phyloP scores from a whole-genome alignment of 2,888 invertebrate species.

The Alentia gelatinosa region DNA sequence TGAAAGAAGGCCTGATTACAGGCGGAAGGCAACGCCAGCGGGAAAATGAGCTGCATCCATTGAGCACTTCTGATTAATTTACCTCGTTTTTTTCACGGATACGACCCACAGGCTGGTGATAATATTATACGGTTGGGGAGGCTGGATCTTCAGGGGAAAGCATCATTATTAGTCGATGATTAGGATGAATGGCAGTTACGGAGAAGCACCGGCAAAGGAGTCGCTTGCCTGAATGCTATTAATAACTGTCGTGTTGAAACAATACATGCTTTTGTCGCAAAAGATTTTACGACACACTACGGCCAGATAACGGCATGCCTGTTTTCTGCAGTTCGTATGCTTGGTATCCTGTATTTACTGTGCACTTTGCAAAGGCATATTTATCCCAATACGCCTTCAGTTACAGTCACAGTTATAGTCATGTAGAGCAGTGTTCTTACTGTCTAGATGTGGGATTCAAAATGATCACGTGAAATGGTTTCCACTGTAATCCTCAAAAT shows the following conservation, averaged over 20 bases:
- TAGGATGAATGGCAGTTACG: not conserved
- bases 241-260: not conserved
- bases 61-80: not conserved
- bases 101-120: not conserved
- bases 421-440: no score
- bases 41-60: not conserved
- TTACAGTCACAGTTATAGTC: no score
- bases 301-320: no score
- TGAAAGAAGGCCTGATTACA: conserved; percentile 1
- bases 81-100: not conserved
- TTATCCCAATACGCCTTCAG: no score
- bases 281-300: no score
- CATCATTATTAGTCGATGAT: not conserved
- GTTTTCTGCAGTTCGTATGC: no score
- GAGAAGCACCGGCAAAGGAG: not conserved
- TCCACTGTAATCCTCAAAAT: no score
- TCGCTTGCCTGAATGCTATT: not conserved
- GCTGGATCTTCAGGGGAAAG: not conserved
- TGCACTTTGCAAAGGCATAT: no score
- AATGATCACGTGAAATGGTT: no score
- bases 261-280: not conserved
- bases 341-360: no score
- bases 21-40: not conserved
- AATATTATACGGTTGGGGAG: not conserved
- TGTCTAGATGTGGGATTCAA: no score